Base-by-base conservation (phyloP, 2,113 vertebrate species). In the Machaerirhynchus nigripectus region DNA sequence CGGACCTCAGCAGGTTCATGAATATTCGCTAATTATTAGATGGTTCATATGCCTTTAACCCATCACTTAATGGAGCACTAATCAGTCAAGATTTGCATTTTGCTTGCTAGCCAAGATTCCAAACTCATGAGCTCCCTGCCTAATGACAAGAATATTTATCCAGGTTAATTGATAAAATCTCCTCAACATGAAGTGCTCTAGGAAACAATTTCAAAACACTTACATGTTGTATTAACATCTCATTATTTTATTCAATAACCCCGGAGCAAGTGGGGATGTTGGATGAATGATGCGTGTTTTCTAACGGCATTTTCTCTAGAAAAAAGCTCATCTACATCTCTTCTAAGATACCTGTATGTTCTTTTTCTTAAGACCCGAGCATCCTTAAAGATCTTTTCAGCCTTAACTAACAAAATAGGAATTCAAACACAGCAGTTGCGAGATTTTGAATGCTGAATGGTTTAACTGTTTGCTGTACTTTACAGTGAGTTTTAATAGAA, bases 151-250 rank as follows among this genome's bases (percentile, higher is more conserved):
- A 90, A 95, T 96, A 88, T 93, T 86, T 95, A 96, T 73, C 73
- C 83, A 90, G 89, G 87, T 93, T 96, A 96, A 97, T 87, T 95
- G 93, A 95, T 87, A 81, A 88, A 95, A 90, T 88, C 75, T 90
- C 47, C 57, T 91, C n/a, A 87, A 89, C 73, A 86, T 55, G 74
- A 91, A 96, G 35, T 78, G 52, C 84, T 91, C 40, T 55, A 87
- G 90, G 96, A 91, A 94, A 95, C 37, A 91, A 88, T 89, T 94
- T 91, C 74, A 76, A 82, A 95, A 67, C 60, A 89, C 71, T 91
- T 93, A 90, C 23, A 67, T 70, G 56, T 85, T 87, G 27, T 77
- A 93, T 93, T 95, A 95, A 73, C 77, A 93, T 90, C 70, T 89
- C 59, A 94, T 96, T 87, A 95, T 94, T 92, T 95, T 94, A 93